A percentile compares a stretch with the other conserved stretches of the same genome.
Evolutionary conservation across 2,113 vertebrate species (phyloP).

Genomic region (Anthoscopus minutus): DNA sequence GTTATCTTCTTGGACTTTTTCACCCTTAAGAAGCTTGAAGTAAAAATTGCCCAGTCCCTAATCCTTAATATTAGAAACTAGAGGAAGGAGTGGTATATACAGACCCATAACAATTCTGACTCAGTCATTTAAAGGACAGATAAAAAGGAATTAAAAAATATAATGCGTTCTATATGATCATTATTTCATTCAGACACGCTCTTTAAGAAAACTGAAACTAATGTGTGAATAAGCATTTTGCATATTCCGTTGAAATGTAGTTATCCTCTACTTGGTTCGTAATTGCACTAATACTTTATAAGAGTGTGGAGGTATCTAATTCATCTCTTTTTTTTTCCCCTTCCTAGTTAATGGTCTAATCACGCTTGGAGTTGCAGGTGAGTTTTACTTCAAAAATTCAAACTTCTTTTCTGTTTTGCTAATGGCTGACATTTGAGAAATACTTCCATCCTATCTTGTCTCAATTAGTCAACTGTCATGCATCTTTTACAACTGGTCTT

Average conservation of each 20-base stretch:
- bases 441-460: neutral
- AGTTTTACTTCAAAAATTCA: conserved; percentile 15
- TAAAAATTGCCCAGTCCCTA: neutral
- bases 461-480: neutral
- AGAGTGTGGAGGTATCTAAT: neutral
- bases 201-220: neutral
- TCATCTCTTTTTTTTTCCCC: neutral
- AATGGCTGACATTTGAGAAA: neutral
- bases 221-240: neutral
- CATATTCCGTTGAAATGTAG: neutral
- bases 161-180: neutral
- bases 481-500: neutral
- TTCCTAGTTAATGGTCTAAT: conserved; percentile 47
- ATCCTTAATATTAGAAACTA: neutral
- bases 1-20: neutral
- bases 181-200: neutral
- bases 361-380: conserved; percentile 53
- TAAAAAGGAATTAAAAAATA: neutral
- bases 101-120: neutral
- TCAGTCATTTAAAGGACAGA: neutral
- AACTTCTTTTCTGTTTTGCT: neutral
- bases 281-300: neutral
- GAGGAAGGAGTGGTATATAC: neutral
- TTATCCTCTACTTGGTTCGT: neutral
- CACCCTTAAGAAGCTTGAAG: neutral